Evolutionary conservation across 2,797 vertebrate genomes (phyloP), one percentile per base, ranked within the genome.

Genomic region (Pseudomugil tenellus): DNA sequence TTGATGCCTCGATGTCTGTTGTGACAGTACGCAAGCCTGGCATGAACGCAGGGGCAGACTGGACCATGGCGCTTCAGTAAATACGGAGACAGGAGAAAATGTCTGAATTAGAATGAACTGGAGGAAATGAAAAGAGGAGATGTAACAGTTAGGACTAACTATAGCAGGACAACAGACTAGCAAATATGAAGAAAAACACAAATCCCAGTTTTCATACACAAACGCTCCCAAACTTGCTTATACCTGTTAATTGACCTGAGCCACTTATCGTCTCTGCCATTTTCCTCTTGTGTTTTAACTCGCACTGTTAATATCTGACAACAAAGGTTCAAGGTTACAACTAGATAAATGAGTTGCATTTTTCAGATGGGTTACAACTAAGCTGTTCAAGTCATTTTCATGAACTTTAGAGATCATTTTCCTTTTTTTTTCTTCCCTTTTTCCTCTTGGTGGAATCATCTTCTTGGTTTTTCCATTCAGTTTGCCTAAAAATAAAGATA

Each of bases 1-100:
- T 96, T 56, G 92, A 96, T 4, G 69, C 94, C 0, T 93, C 95
- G 57, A 94, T 94, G 63, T 96, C 96, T 0, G 92, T 96, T 73
- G 74, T 97, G 81, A 95, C 94, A 10, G 75, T 98, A 46, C 95
- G 96, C 60, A 98, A 97, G 75, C 96, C 96, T 0, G 93, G 95
- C 2, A 91, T 97, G 88, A 96, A 89, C 0, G 93, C 94, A 11
- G 95, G 93, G 10, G 87, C 78, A 0, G 93, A 97, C 87, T 97
- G 96, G 95, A 95, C 74, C 6, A 87, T 98, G 69, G 74, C 77
- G 8, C 80, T 98, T 56, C 93, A 94, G 93, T 98, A 95, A 92
- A 81, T 29, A 58, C 3, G 10, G 58, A 61, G 70, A 80, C 23
- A 58, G 28, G 25, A 71, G 31, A 19, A 71, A 66, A 58, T 12